Evolutionary conservation across 2,113 vertebrate genomes (phyloP).

Genomic region (Cariama cristata): DNA sequence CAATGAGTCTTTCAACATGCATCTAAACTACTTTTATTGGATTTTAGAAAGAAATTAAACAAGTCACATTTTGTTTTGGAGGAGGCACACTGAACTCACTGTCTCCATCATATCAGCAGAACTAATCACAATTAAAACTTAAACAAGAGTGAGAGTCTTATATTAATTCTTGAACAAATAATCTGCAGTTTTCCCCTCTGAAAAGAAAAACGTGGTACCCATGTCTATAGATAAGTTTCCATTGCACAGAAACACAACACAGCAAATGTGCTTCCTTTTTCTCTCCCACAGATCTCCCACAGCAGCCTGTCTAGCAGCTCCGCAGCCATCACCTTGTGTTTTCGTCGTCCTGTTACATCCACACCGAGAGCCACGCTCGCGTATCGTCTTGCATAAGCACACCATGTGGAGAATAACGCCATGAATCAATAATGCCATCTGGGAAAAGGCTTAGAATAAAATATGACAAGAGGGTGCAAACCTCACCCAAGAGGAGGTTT

Average conservation of each 20-base stretch:
- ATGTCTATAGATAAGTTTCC: rapidly evolving
- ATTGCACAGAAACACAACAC: background rate
- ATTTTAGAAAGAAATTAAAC: constrained; percentile 50
- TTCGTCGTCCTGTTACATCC: background rate
- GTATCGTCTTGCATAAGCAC: constrained; percentile 26
- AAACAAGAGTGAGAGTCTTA: background rate
- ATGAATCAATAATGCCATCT: constrained; percentile 61
- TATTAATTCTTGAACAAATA: background rate
- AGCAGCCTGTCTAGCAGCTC: background rate
- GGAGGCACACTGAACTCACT: background rate
- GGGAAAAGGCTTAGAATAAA: constrained; percentile 70
- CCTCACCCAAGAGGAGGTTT: constrained; percentile 57
- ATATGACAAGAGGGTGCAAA: constrained; percentile 50
- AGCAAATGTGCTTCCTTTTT: background rate
- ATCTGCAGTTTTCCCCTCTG: constrained; percentile 5
- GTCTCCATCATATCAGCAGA: constrained; percentile 34
- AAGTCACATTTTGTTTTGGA: constrained; percentile 12
- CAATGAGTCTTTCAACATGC: background rate
- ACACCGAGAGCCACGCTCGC: background rate
- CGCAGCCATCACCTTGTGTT: background rate
- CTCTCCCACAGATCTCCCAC: background rate
- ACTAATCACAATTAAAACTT: constrained; percentile 47
- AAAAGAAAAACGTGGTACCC: background rate
- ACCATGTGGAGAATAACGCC: constrained; percentile 16
- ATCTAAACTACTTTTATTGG: constrained; percentile 3